Evolutionary conservation across 2,888 invertebrate genomes (phyloP).

Genomic region (Acrobasis consociella): DNA sequence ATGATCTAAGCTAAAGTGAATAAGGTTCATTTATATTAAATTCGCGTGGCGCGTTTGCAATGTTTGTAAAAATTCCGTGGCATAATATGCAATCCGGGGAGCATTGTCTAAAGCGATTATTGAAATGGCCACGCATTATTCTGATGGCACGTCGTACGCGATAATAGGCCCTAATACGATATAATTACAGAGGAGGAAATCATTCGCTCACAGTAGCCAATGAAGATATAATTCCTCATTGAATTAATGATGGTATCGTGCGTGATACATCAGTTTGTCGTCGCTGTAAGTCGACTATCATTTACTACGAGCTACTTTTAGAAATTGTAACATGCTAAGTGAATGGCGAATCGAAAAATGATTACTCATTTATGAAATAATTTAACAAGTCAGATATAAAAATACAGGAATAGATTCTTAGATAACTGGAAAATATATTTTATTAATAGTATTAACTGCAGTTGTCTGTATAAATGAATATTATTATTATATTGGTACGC

Average conservation of each 20-base stretch:
- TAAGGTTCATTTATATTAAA: slow-evolving; percentile 38
- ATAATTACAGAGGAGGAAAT: slow-evolving; percentile 68
- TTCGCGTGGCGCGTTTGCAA: slow-evolving; percentile 39
- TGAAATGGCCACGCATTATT: slow-evolving; percentile 67
- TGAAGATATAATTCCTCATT: slow-evolving; percentile 69
- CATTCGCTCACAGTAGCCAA: slow-evolving; percentile 56
- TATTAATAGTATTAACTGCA: no score
- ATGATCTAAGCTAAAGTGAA: background rate
- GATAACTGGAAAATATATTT: background rate
- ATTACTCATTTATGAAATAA: slow-evolving; percentile 35
- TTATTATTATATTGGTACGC: no score
- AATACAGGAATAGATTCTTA: background rate
- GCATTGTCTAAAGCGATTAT: slow-evolving; percentile 70
- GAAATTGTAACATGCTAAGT: slow-evolving; percentile 44
- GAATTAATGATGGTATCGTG: slow-evolving; percentile 62
- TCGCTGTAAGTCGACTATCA: slow-evolving; percentile 32
- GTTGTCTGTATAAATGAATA: no score
- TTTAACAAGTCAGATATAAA: background rate
- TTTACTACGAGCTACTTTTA: slow-evolving; percentile 34
- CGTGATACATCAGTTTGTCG: slow-evolving; percentile 56
- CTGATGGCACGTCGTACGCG: slow-evolving; percentile 62
- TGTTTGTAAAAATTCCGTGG: slow-evolving; percentile 53
- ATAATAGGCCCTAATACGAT: slow-evolving; percentile 69
- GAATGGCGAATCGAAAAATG: slow-evolving; percentile 41
- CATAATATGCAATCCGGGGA: slow-evolving; percentile 51